Evolutionary conservation across 2,888 invertebrate genomes (phyloP), one percentile per base, ranked within the genome.

Genomic region (Priocnemis perturbator): DNA sequence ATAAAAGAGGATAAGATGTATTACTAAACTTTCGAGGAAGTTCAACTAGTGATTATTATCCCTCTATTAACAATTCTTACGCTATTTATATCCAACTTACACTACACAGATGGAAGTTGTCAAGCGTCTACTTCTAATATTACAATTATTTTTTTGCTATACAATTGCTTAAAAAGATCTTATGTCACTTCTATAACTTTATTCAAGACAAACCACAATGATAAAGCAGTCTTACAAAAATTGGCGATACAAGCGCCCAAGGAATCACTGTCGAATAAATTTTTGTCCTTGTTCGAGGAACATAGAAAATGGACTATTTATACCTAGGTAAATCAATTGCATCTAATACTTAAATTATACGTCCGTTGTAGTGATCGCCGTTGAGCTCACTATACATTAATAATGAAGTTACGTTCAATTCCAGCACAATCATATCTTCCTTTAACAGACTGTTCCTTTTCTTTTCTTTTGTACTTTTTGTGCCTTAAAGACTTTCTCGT

Each of bases 181-280:
- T 70, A 74, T 60, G 55, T 64, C 70, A 47, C 47, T 61, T 66
- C 68, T 30, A 60, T 15, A 59, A 56, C 48, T 69, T 67, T 19
- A 20, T 69, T 58, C 61, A 72, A 11, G 71, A 75, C 56, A 72
- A 76, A 77, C 66, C 48, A 71, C 71, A 63, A 71, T 70, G 60
- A 78, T 70, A 78, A 82, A 81, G 83, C 86, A 87, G 86, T 87
- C 87, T 87, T 87, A 84, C 81, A 81, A 76, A 83, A 83, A 77
- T 82, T 77, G 78, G 81, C 81, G 81, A 80, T 76, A 80, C 70
- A 74, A 63, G 23, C 64, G 58, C 61, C 60, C 53, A 69, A 73
- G 70, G 67, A 67, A 63, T 73, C 73, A 48, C 67, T 65, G 71
- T 73, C 62, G 58, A 65, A 74, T 74, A 65, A 72, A 78, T 78